Evolutionary conservation across 2,113 vertebrate genomes (phyloP), one percentile per base, ranked within the genome.

Genomic region (Plectropomus leopardus): DNA sequence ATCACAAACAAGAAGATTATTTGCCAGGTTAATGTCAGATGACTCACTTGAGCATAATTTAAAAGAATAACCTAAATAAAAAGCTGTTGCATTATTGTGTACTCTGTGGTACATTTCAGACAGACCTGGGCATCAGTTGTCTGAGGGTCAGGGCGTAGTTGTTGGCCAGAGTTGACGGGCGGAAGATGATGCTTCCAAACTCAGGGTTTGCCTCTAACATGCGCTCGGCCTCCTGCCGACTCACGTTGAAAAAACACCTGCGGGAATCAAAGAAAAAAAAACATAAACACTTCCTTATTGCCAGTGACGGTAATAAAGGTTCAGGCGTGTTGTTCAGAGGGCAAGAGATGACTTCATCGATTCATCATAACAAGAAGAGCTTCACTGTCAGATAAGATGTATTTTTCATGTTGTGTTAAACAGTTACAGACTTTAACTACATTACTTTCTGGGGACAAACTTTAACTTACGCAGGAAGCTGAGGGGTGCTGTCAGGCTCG

Each of bases 221-320:
- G 5, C 5, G 15, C 72, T 93, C 88, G 1, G 94, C 94, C 67
- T 93, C 75, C 21, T 86, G 40, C 14, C 94, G 94, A 57, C 80
- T 87, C 57, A 95, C 90, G 0, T 61, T 51, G 34, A 80, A 88
- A 76, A 93, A 94, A 87, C 94, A 94, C 0, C 94, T 95, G 54
- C 23, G 78, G 54, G 65, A 21, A 60, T 4, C 2, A 71, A 42
- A 61, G 23, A 48, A 51, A 47, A 63, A 1, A 47, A 63, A 1
- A 67, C 2, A 45, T 0, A 15, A 23, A 14, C 5, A 24, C 50
- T 76, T 75, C 16, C 54, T 67, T 3, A 15, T 42, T 61, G 2
- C 10, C n/a, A 4, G 30, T 57, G 30, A 8, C 16, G 8, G n/a
- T 45, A 9, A 73, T 42, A 50, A 65, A 75, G 17, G 19, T 34